These are phyloP conservation scores for Elephantulus edwardii DNA, from an alignment of 2,113 vertebrate genomes.

Conservation along the genomic window DNA sequence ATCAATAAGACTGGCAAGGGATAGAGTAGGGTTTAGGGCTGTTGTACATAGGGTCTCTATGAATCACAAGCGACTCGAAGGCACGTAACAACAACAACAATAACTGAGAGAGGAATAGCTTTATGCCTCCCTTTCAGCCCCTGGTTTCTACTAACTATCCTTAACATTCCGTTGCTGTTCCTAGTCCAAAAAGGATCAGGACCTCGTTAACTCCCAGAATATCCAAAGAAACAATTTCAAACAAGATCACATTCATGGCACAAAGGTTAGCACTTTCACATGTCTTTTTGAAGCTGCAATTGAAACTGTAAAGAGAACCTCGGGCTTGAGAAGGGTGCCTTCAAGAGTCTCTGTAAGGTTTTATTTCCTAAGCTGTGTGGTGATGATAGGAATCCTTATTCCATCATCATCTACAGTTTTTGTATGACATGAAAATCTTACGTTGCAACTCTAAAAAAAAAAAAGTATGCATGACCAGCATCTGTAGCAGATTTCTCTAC, in stretches of 20 bases:
- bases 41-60: no score
- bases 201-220: not conserved
- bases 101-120: no score
- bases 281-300: not conserved
- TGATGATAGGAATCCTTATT: not conserved
- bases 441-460: not conserved
- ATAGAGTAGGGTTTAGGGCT: no score
- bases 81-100: no score
- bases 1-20: no score
- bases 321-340: not conserved
- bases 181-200: not conserved
- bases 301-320: not conserved
- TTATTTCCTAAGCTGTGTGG: not conserved
- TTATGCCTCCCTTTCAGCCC: no score
- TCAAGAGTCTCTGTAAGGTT: not conserved
- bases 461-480: not conserved
- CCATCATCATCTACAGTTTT: not conserved
- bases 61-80: no score
- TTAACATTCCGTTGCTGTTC: not conserved
- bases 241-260: not conserved
- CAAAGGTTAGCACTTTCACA: not conserved
- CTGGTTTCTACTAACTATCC: no score
- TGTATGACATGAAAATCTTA: not conserved
- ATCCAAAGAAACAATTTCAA: not conserved
- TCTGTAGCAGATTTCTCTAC: conserved; percentile 15